Evolutionary conservation across 2,888 invertebrate species (phyloP).

Genomic region (Parasteatoda lunata): DNA sequence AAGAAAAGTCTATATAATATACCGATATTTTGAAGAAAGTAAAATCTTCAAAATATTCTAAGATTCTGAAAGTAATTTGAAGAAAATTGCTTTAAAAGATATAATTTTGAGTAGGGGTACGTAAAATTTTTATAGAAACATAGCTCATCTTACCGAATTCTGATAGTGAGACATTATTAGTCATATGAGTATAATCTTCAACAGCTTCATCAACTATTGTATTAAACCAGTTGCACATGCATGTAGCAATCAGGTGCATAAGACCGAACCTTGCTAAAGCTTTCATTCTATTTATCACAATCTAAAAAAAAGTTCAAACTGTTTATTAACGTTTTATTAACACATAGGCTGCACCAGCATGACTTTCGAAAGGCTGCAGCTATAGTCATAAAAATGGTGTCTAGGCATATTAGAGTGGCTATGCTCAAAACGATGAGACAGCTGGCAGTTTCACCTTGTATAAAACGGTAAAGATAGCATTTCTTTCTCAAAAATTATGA

Average conservation of each 20-base stretch:
- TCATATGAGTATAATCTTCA: constrained; percentile 77
- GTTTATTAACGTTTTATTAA: too few relatives aligned
- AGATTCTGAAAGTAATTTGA: background rate
- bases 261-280: constrained; percentile 82
- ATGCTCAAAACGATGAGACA: too few relatives aligned
- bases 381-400: too few relatives aligned
- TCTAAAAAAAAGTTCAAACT: constrained; percentile 73
- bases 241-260: constrained; percentile 87
- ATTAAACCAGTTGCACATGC: constrained; percentile 86
- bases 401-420: too few relatives aligned
- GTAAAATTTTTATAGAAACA: background rate
- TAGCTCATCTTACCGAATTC: constrained; percentile 30
- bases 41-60: background rate
- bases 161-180: constrained; percentile 1
- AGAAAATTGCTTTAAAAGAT: too few relatives aligned
- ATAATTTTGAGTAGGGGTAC: too few relatives aligned
- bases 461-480: too few relatives aligned
- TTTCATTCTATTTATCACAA: constrained; percentile 79
- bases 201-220: constrained; percentile 84
- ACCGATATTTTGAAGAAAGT: background rate
- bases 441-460: too few relatives aligned
- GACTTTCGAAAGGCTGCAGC: too few relatives aligned
- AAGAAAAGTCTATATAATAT: background rate
- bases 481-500: too few relatives aligned
- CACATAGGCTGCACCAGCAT: too few relatives aligned